Conservation (phyloP, 2,888 invertebrate species). For the Calephelis perditalis region DNA sequence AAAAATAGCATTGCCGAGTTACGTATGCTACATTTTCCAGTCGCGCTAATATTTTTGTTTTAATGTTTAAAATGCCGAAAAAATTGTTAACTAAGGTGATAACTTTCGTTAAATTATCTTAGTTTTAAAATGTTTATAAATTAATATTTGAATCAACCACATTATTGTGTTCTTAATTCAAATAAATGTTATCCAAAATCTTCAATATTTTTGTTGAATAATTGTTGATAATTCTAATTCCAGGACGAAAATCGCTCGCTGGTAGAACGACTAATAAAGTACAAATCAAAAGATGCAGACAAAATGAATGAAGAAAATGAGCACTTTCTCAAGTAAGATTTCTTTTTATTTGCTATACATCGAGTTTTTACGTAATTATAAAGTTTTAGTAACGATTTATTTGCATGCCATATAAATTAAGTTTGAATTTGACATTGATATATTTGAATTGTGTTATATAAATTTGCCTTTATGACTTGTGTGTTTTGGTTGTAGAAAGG, state of each 20-base stretch:
- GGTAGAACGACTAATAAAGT: slow-evolving; percentile 91
- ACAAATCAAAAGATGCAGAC: slow-evolving; percentile 96
- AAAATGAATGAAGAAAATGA: slow-evolving; percentile 98
- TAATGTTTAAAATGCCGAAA: slow-evolving; percentile 11
- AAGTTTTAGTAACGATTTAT: slow-evolving; percentile 9
- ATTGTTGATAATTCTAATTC: slow-evolving; percentile 44
- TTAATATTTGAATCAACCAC: too few relatives aligned
- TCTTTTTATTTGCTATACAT: slow-evolving; percentile 11
- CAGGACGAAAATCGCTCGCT: slow-evolving; percentile 93
- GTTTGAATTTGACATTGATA: neutral
- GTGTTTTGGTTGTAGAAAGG: slow-evolving; percentile 9
- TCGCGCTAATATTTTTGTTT: slow-evolving; percentile 8
- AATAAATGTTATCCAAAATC: too few relatives aligned
- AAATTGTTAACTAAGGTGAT: neutral
- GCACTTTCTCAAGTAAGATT: slow-evolving; percentile 89
- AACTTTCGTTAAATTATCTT: neutral
- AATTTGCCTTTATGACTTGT: neutral
- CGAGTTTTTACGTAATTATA: slow-evolving; percentile 5
- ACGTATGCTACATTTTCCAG: slow-evolving; percentile 27
- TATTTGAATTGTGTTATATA: neutral
- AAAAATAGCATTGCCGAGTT: slow-evolving; percentile 39
- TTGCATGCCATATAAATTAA: slow-evolving; percentile 6
- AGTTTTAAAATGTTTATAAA: neutral
- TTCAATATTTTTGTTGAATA: neutral
- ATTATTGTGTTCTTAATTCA: too few relatives aligned